Base-by-base conservation (phyloP, 2,888 invertebrate genomes). In the Noctua janthe region DNA sequence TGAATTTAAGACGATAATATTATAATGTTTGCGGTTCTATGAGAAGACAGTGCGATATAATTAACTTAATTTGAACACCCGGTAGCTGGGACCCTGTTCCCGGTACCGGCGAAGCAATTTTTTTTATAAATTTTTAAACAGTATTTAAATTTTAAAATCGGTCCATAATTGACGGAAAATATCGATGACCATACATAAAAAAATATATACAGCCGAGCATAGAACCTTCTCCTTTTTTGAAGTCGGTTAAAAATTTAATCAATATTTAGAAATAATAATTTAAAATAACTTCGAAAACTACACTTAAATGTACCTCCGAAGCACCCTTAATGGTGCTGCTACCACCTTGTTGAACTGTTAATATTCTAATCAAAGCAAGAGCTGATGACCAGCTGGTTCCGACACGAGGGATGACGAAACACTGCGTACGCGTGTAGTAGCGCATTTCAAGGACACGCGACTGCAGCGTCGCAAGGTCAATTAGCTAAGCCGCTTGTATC, bases 391-490 rank as follows among this genome's bases (percentile, higher is more conserved):
- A 39, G 20, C 11, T 72, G 78, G 4, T 78, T 23, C 23, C 39
- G 43, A 54, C 83, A 35, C 62, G 47, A 43, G 23, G 70, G 43
- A 43, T 47, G 29, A 47, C 8, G 47, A n/a, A 17, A 47, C 47
- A 69, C 69, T 69, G 47, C n/a, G 71, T 74, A 76, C 39, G 23
- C 47, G 23, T 54, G 47, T 59, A 67, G 82, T 71, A 56, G 72
- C 69, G 71, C 66, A 73, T 77, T 81, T 88, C 72, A 85, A 88
- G 88, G 85, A 81, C 82, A 85, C 43, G n/a, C 70, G 56, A 77
- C 88, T 86, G 85, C 88, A 88, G 67, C 47, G 77, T 86, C 67
- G 54, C 77, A 86, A 86, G 85, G 85, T 85, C 86, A 86, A 86
- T 86, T 81, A 86, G 67, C 35, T 77, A 81, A 76, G 70, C 74